phyloP scores from a whole-genome alignment of 2,797 vertebrate species.

The Gymnothorax reevesii region DNA sequence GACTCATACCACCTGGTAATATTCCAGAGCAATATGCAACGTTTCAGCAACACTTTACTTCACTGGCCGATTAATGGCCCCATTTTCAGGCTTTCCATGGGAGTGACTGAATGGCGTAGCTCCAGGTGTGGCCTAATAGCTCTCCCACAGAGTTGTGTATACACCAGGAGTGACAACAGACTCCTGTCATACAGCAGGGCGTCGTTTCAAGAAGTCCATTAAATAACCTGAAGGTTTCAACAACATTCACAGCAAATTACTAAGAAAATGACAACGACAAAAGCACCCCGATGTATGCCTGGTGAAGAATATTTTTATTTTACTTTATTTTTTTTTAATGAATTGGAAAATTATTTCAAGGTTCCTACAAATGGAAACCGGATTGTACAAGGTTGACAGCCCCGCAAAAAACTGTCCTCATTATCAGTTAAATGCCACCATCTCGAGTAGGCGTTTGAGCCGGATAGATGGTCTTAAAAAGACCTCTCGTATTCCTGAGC shows the following conservation, averaged over 20 bases:
- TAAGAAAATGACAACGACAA: background rate
- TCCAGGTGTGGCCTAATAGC: background rate
- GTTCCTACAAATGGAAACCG: background rate
- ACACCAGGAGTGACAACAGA: slow-evolving; percentile 13
- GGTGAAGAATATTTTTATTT: background rate
- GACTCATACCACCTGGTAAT: background rate
- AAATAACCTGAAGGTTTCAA: background rate
- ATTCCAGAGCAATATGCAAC: background rate
- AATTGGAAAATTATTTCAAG: background rate
- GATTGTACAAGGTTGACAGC: background rate
- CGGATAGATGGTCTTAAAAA: background rate
- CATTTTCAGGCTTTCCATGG: background rate
- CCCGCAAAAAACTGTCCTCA: background rate
- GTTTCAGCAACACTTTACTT: background rate
- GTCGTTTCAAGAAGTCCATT: background rate
- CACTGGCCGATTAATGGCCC: background rate
- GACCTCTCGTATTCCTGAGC: background rate
- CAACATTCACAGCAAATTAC: background rate
- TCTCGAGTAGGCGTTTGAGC: background rate
- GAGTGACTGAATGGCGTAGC: background rate
- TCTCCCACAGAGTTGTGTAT: background rate
- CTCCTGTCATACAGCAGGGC: background rate
- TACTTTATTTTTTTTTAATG: too few relatives aligned
- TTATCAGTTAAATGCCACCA: background rate
- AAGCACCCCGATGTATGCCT: too few relatives aligned